phyloP scores from a whole-genome alignment of 2,888 invertebrate species.

The Coenonympha glycerion region DNA sequence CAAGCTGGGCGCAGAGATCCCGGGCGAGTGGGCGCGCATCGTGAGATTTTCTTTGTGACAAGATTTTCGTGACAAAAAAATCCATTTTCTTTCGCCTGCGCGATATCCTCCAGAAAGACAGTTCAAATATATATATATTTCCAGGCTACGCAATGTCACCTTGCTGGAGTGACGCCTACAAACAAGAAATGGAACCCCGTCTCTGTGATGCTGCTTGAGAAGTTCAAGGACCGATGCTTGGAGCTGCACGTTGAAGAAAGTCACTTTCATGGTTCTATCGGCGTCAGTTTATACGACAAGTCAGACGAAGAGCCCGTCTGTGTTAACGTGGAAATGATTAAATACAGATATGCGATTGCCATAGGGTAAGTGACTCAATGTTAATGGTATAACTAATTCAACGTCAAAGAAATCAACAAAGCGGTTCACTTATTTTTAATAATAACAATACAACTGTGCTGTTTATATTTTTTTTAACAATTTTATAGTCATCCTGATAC shows the following conservation, averaged over 20 bases:
- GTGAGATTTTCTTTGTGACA: too few relatives aligned
- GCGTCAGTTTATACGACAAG: conserved; percentile 50
- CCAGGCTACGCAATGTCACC: conserved; percentile 60
- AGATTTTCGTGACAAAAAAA: too few relatives aligned
- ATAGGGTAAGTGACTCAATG: conserved; percentile 48
- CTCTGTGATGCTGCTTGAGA: conserved; percentile 49
- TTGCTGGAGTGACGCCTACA: conserved; percentile 57
- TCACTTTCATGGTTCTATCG: conserved; percentile 45
- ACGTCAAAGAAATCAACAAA: too few relatives aligned
- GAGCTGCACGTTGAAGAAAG: conserved; percentile 53
- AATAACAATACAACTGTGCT: too few relatives aligned
- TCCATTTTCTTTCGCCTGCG: too few relatives aligned
- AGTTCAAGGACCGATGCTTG: conserved; percentile 38
- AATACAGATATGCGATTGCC: conserved; percentile 55
- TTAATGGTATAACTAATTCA: neutral
- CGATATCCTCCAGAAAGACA: too few relatives aligned
- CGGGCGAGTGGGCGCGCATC: conserved; percentile 77
- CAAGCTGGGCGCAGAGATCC: conserved; percentile 36
- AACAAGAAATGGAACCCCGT: conserved; percentile 56
- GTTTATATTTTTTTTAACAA: too few relatives aligned
- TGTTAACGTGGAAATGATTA: conserved; percentile 60
- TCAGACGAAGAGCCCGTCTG: conserved; percentile 46
- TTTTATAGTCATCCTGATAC: too few relatives aligned
- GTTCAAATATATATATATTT: conserved; percentile 9
- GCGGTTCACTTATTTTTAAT: too few relatives aligned